Conservation (phyloP, 1,140 invertebrate species). For the Oryctes rhinoceros region DNA sequence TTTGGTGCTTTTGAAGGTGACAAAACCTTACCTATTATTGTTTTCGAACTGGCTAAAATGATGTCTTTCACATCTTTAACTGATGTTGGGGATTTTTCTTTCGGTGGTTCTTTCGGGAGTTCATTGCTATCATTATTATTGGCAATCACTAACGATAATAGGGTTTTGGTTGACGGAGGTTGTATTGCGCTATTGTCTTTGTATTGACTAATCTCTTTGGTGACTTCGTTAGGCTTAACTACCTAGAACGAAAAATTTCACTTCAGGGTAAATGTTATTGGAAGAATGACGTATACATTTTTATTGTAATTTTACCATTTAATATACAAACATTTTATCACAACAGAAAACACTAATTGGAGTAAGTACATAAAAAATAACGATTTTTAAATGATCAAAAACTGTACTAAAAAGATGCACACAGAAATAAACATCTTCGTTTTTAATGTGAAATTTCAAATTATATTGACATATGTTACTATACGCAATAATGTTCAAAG, state of each 20-base stretch:
- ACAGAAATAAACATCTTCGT: too few relatives aligned
- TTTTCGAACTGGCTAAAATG: slow-evolving; percentile 78
- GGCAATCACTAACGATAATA: slow-evolving; percentile 53
- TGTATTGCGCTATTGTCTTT: slow-evolving; percentile 31
- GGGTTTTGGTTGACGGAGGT: slow-evolving; percentile 49
- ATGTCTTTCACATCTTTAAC: slow-evolving; percentile 74
- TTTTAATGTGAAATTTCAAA: too few relatives aligned
- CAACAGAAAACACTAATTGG: too few relatives aligned
- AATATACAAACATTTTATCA: too few relatives aligned
- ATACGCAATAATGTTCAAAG: too few relatives aligned
- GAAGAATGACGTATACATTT: too few relatives aligned
- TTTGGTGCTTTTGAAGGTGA: slow-evolving; percentile 70
- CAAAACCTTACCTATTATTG: slow-evolving; percentile 79
- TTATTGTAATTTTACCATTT: too few relatives aligned
- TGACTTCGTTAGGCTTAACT: background rate
- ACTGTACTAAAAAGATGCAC: too few relatives aligned
- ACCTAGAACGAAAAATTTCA: slow-evolving; percentile 21
- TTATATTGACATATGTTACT: too few relatives aligned
- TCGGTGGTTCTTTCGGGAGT: slow-evolving; percentile 46
- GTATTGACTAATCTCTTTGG: slow-evolving; percentile 30
- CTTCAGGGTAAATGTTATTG: too few relatives aligned
- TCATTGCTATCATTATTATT: slow-evolving; percentile 51
- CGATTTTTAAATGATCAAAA: too few relatives aligned
- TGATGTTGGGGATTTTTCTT: slow-evolving; percentile 58
- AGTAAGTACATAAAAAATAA: too few relatives aligned